Evolutionary conservation across 2,888 invertebrate genomes (phyloP).

Genomic region (Andrena bucephala): DNA sequence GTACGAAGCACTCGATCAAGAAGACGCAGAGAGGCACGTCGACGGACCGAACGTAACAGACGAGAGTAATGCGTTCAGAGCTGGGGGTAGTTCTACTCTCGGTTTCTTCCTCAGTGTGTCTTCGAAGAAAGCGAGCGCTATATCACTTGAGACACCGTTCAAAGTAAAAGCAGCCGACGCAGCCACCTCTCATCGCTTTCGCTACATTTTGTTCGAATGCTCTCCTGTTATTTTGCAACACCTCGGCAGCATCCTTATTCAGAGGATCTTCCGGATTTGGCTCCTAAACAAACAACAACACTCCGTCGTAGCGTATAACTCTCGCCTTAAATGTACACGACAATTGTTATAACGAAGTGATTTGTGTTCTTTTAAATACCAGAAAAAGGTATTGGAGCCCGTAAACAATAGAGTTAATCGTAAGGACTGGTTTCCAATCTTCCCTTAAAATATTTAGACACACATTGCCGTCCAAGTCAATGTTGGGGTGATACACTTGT

Average conservation of each 20-base stretch:
- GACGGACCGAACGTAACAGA: constrained; percentile 79
- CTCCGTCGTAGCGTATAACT: neutral
- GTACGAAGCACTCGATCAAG: constrained; percentile 80
- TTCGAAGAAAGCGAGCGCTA: constrained; percentile 74
- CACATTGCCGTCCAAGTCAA: constrained; percentile 98
- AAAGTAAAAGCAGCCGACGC: constrained; percentile 97
- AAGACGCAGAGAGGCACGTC: constrained; percentile 81
- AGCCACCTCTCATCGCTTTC: constrained; percentile 98
- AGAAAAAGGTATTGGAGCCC: constrained; percentile 98
- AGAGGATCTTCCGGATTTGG: constrained; percentile 99
- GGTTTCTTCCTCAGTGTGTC: constrained; percentile 48
- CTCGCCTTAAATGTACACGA: neutral
- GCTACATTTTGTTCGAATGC: constrained; percentile 98
- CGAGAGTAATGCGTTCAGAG: constrained; percentile 73
- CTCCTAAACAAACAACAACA: constrained; percentile 88
- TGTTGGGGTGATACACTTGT: constrained; percentile 98
- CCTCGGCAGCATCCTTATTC: constrained; percentile 99
- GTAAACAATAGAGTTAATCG: constrained; percentile 98
- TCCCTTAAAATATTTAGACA: constrained; percentile 98
- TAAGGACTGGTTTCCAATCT: constrained; percentile 99
- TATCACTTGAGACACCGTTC: constrained; percentile 98
- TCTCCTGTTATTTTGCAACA: constrained; percentile 96
- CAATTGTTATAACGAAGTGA: neutral
- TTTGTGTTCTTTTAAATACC: constrained; percentile 85
- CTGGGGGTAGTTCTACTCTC: constrained; percentile 42